A percentile compares a stretch with the other conserved stretches of the same genome.
Evolutionary conservation across 2,888 invertebrate species (phyloP).

Genomic region (Oxystoma pomonae): DNA sequence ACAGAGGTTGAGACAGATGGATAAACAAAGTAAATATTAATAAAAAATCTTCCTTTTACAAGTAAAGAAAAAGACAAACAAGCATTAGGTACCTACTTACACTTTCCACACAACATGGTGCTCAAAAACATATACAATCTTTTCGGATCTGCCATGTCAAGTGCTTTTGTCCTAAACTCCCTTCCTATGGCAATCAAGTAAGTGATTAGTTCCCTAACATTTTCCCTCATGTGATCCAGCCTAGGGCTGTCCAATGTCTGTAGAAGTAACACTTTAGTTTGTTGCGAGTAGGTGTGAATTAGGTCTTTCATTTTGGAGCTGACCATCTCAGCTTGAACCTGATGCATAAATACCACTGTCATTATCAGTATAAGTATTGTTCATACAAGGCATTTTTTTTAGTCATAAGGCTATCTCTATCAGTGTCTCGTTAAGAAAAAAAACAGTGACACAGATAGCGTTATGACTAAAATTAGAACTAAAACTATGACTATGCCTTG

Average conservation of each 20-base stretch:
- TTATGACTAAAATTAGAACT: no score
- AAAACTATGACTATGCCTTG: no score
- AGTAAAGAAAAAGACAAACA: neutral
- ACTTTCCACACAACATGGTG: constrained; percentile 35
- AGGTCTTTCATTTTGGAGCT: constrained; percentile 38
- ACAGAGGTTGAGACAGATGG: no score
- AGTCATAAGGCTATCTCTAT: neutral
- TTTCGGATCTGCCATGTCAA: constrained; percentile 33
- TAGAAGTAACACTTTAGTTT: constrained; percentile 31
- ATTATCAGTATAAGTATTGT: no score
- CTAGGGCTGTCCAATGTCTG: constrained; percentile 35
- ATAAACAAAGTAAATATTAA: no score
- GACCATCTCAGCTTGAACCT: constrained; percentile 40
- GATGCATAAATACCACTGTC: constrained; percentile 17
- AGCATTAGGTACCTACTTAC: constrained; percentile 31
- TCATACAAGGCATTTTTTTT: no score
- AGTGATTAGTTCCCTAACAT: constrained; percentile 30
- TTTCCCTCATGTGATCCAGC: constrained; percentile 31
- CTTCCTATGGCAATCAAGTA: constrained; percentile 30
- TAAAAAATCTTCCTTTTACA: neutral
- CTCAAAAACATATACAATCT: constrained; percentile 33
- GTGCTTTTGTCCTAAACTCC: constrained; percentile 29
- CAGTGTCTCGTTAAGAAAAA: no score
- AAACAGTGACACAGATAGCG: no score
- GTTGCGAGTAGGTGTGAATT: constrained; percentile 33